phyloP scores from a whole-genome alignment of 1,140 invertebrate species.

The Plutomurus gul region DNA sequence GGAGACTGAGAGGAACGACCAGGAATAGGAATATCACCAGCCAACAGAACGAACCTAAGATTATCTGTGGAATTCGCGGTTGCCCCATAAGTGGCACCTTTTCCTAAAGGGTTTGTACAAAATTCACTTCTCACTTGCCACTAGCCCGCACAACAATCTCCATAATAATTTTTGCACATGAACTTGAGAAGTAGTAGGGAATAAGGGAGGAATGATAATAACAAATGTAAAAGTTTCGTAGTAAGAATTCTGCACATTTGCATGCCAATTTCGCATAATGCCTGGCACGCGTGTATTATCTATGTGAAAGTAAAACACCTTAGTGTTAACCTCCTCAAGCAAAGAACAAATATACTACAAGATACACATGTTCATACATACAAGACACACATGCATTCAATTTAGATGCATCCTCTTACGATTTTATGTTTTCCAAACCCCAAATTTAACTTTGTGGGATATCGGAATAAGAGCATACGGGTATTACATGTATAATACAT shows the following conservation, averaged over 20 bases:
- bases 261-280: too few species aligned
- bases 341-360: too few species aligned
- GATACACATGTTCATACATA: too few species aligned
- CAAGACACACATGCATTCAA: not conserved
- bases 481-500: too few species aligned
- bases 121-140: not conserved
- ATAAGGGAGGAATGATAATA: too few species aligned
- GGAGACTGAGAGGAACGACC: conserved; percentile 17
- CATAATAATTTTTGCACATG: too few species aligned
- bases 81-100: not conserved
- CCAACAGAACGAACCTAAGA: conserved; percentile 36
- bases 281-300: too few species aligned
- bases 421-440: not conserved
- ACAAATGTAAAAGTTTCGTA: too few species aligned
- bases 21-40: conserved; percentile 18
- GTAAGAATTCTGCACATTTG: too few species aligned
- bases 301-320: too few species aligned
- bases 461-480: not conserved
- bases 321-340: too few species aligned
- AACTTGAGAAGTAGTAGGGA: too few species aligned
- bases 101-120: not conserved
- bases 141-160: not conserved
- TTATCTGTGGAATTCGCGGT: not conserved
- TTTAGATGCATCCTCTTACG: not conserved
- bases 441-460: not conserved